phyloP scores from a whole-genome alignment of 2,888 invertebrate species.

The Zygogramma bicolorata region DNA sequence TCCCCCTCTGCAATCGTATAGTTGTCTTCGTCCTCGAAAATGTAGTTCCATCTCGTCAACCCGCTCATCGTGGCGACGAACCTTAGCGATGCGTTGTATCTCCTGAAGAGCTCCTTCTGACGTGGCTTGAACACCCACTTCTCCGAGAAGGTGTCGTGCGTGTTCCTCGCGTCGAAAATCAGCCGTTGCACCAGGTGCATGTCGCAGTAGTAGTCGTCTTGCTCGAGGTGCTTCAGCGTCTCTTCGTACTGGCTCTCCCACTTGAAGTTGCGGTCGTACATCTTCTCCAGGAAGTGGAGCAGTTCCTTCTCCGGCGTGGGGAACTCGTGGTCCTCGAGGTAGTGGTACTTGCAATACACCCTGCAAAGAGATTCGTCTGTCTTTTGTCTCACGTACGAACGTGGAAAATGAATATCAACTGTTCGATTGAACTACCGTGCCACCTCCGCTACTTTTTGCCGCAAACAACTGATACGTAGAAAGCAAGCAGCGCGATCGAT shows the following conservation, averaged over 20 bases:
- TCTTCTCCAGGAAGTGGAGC: conserved; percentile 79
- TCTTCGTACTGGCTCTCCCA: conserved; percentile 75
- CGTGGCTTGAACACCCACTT: conserved; percentile 55
- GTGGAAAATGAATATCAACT: no score
- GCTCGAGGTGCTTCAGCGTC: conserved; percentile 71
- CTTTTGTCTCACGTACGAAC: no score
- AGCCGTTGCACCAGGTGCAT: conserved; percentile 86
- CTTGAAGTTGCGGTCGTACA: conserved; percentile 72
- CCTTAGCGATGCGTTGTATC: conserved; percentile 80
- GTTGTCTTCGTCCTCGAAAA: conserved; percentile 68
- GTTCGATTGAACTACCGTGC: no score
- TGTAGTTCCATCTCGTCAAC: conserved; percentile 87
- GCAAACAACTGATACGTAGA: no score
- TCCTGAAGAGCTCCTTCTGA: conserved; percentile 70
- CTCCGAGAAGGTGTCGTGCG: conserved; percentile 68
- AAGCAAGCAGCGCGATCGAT: no score
- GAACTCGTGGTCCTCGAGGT: conserved; percentile 82
- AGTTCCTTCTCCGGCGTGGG: conserved; percentile 81
- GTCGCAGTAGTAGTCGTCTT: conserved; percentile 86
- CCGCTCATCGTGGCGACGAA: conserved; percentile 83
- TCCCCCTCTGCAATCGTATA: conserved; percentile 40
- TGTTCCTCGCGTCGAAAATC: conserved; percentile 89
- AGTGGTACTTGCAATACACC: conserved; percentile 91
- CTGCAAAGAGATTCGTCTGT: conserved; percentile 65
- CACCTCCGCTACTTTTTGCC: no score